Evolutionary conservation across 1,140 invertebrate species (phyloP).

Genomic region (Bombus haemorrhoidalis): DNA sequence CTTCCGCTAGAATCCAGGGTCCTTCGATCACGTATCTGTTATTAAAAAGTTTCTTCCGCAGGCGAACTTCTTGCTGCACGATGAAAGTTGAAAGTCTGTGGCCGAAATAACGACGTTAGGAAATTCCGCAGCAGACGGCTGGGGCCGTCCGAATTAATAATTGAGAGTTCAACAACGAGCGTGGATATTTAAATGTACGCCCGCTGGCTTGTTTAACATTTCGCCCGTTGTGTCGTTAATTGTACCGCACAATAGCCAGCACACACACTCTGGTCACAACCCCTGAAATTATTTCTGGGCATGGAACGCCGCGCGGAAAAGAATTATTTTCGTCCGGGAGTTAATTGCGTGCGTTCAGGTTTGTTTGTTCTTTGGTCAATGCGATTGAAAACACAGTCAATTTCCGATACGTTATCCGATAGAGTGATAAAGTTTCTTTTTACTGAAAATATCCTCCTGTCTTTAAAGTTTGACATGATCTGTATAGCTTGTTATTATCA

Average conservation of each 20-base stretch:
- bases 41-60: conserved; percentile 48
- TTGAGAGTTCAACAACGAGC: neutral
- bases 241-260: neutral
- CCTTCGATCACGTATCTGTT: conserved; percentile 60
- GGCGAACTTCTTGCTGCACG: neutral
- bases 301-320: neutral
- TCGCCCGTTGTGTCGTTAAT: neutral
- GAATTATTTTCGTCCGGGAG: neutral
- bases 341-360: neutral
- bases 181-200: conserved; percentile 8
- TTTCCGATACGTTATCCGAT: too few relatives aligned
- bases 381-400: neutral
- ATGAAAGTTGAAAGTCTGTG: neutral
- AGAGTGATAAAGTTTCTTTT: too few relatives aligned
- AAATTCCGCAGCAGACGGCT: neutral
- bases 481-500: too few relatives aligned
- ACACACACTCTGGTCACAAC: neutral
- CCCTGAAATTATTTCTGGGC: conserved; percentile 1
- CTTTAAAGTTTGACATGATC: too few relatives aligned
- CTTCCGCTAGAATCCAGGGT: neutral
- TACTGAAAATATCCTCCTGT: too few relatives aligned
- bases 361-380: neutral
- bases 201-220: neutral
- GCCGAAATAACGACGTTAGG: conserved; percentile 41
- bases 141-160: conserved; percentile 1